phyloP scores from a whole-genome alignment of 92 coral and sea anemone genomes.

The Parazoanthus atlanticus region DNA sequence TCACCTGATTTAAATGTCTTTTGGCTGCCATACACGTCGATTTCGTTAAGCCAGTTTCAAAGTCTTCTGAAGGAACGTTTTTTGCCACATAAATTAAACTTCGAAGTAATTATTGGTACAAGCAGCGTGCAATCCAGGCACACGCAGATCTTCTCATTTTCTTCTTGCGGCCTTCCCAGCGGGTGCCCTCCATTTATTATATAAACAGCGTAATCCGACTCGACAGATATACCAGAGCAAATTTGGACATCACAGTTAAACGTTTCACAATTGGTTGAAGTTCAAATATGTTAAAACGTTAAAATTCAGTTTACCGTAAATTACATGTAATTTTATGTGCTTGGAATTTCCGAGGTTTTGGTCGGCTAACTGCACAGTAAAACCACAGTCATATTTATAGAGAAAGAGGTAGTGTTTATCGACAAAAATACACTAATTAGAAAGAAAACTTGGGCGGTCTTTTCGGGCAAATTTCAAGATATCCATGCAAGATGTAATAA shows the following conservation, averaged over 20 bases:
- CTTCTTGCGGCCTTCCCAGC: neutral
- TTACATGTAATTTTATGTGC: neutral
- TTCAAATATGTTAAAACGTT: neutral
- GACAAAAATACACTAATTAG: neutral
- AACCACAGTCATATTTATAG: neutral
- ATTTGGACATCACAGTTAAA: neutral
- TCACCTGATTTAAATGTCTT: conserved; percentile 2
- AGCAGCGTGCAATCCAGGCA: neutral
- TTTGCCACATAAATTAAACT: neutral
- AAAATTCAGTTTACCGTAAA: neutral
- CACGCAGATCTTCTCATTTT: neutral
- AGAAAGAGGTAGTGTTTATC: neutral
- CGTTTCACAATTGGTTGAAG: neutral
- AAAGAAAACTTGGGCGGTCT: conserved; percentile 15
- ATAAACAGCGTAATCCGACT: neutral
- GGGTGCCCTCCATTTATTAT: neutral
- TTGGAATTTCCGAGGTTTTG: neutral
- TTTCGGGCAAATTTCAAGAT: neutral
- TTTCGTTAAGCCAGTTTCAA: neutral
- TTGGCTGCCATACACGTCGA: neutral
- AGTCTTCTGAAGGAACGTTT: neutral
- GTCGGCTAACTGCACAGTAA: neutral
- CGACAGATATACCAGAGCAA: neutral
- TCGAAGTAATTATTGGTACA: neutral
- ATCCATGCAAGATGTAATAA: neutral